Evolutionary conservation across 1,140 invertebrate species (phyloP).

Genomic region (Drosophila prosaltans): DNA sequence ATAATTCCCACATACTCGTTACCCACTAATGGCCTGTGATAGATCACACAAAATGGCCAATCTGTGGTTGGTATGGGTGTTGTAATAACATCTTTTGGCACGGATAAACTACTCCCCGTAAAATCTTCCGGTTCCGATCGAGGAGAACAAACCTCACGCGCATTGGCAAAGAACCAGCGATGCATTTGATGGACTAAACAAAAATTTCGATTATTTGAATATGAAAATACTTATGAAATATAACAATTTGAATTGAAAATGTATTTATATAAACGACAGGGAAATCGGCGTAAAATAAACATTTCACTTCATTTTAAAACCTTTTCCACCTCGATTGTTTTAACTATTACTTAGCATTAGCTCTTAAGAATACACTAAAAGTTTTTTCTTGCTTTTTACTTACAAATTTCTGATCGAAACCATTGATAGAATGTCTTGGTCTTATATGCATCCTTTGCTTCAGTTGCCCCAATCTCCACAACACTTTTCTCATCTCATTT

Average conservation of each 20-base stretch:
- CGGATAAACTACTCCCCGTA: neutral
- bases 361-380: too few relatives aligned
- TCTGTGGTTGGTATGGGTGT: slow-evolving; percentile 29
- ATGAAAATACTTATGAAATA: neutral
- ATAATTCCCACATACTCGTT: slow-evolving; percentile 83
- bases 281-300: neutral
- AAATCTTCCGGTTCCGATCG: neutral
- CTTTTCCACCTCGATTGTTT: too few relatives aligned
- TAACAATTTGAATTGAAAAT: slow-evolving; percentile 36
- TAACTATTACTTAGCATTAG: too few relatives aligned
- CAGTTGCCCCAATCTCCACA: neutral
- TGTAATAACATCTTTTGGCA: neutral
- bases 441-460: neutral
- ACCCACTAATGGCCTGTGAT: slow-evolving; percentile 23
- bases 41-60: slow-evolving; percentile 61
- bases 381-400: too few relatives aligned
- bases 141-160: slow-evolving; percentile 48
- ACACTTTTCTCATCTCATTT: neutral
- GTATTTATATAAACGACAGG: slow-evolving; percentile 16
- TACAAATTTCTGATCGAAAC: too few relatives aligned
- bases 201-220: slow-evolving; percentile 30
- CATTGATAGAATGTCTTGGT: neutral
- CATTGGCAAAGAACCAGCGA: slow-evolving; percentile 74
- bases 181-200: slow-evolving; percentile 45
- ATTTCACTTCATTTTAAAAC: too few relatives aligned